These are phyloP conservation scores for Porites australiensis DNA, from an alignment of 64 coral and sea anemone genomes.

Conservation along the genomic window DNA sequence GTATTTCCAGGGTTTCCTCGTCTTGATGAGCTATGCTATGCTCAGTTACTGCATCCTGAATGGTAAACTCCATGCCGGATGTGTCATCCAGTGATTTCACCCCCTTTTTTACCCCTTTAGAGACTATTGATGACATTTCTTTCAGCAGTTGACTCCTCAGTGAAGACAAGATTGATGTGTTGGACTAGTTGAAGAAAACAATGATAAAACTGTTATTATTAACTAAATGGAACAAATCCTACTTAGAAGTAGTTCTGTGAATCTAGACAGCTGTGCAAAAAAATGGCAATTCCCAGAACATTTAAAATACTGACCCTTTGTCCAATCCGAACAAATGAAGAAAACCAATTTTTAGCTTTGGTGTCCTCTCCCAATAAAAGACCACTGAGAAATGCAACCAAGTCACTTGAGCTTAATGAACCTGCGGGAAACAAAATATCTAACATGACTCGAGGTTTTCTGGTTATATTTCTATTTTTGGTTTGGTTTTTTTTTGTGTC, in stretches of 20 bases:
- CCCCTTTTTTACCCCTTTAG: constrained; percentile 62
- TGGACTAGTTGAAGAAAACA: constrained; percentile 58
- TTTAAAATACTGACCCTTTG: constrained; percentile 75
- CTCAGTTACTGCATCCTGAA: constrained; percentile 21
- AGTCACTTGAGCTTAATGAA: constrained; percentile 56
- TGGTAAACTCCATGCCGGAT: constrained; percentile 38
- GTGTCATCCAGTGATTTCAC: constrained; percentile 21
- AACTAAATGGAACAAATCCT: too few species aligned
- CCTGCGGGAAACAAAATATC: constrained; percentile 17
- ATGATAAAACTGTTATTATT: neutral
- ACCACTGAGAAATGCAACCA: constrained; percentile 94
- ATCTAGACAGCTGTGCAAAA: neutral
- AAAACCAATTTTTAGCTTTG: constrained; percentile 94
- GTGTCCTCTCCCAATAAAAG: constrained; percentile 84
- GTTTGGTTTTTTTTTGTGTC: too few species aligned
- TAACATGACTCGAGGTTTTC: too few species aligned
- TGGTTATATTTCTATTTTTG: neutral
- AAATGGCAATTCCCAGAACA: neutral
- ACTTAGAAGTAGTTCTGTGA: neutral
- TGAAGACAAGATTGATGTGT: constrained; percentile 78
- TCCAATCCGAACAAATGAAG: constrained; percentile 90
- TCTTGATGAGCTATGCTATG: constrained; percentile 72
- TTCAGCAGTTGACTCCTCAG: constrained; percentile 86
- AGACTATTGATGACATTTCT: constrained; percentile 74
- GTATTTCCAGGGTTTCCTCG: constrained; percentile 97